Evolutionary conservation across 2,888 invertebrate species (phyloP).

Genomic region (Scaptomyza reducta): DNA sequence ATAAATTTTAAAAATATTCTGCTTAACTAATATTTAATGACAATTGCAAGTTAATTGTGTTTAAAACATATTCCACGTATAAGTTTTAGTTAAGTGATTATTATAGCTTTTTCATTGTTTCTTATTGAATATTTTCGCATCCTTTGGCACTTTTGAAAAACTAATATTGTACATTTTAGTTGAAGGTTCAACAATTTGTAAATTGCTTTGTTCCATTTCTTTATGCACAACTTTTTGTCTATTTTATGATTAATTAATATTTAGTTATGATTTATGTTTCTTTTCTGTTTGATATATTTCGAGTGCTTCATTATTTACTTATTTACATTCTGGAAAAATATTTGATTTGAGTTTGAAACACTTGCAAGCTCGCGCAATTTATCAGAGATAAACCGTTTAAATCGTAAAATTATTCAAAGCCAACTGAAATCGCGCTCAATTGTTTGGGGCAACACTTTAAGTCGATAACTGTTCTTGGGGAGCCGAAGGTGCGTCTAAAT

Average conservation of each 20-base stretch:
- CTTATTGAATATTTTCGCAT: too few relatives aligned
- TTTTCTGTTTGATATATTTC: background rate
- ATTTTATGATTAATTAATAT: background rate
- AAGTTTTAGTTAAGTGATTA: background rate
- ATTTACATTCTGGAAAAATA: background rate
- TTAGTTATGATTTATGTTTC: background rate
- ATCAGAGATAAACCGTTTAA: slow-evolving; percentile 17
- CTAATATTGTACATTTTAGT: too few relatives aligned
- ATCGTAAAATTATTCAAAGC: slow-evolving; percentile 22
- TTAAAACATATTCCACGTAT: background rate
- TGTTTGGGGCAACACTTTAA: slow-evolving; percentile 21
- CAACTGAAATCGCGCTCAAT: slow-evolving; percentile 17
- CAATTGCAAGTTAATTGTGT: background rate
- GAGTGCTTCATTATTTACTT: background rate
- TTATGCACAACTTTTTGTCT: background rate
- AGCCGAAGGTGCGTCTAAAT: slow-evolving; percentile 62
- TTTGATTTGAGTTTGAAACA: slow-evolving; percentile 2
- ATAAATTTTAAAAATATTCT: background rate
- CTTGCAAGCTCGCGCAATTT: slow-evolving; percentile 7
- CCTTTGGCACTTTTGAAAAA: too few relatives aligned
- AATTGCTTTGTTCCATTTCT: too few relatives aligned
- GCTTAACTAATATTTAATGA: background rate
- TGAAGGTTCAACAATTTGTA: too few relatives aligned
- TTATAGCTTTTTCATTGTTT: background rate
- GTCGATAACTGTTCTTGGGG: slow-evolving; percentile 25